Evolutionary conservation across 2,797 vertebrate species (phyloP), one percentile per base, ranked within the genome.

Genomic region (Ctenochaetus hawaiiensis): DNA sequence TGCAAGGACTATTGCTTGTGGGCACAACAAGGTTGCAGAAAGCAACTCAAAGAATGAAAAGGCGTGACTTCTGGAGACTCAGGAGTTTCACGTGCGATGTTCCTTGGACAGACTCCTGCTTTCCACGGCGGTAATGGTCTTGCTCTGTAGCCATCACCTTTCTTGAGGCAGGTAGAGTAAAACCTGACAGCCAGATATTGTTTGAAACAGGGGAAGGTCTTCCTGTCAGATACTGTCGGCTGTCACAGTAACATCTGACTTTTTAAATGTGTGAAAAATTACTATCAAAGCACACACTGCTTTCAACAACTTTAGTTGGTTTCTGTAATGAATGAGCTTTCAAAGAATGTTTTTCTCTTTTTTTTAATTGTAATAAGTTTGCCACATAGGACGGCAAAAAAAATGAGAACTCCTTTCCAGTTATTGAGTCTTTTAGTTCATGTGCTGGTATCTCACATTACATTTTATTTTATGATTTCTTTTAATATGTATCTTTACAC

Each of bases 51-150:
- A 75, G 94, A 89, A 88, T 91, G 85, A 92, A 94, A 92, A 95
- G 95, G 95, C 94, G 92, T 92, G 82, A 84, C 92, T 92, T 64
- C 93, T 61, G 37, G 64, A 96, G 93, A 51, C 2, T 78, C 71
- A 4, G 93, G 85, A 88, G 90, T 0, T 66, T 67, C 87, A 92
- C 85, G 95, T 96, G 95, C 94, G 95, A 96, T 96, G 88, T 93
- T 94, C 94, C 81, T 93, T 87, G 91, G 58, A 96, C 93, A 95
- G 4, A 12, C 0, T 8, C 93, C 94, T 94, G 94, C 90, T 82
- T 93, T 81, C 91, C 94, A 93, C 94, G 93, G 94, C 1, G 94
- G 93, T 88, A 85, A 59, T 37, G 83, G 81, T 6, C 74, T 48
- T 1, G 0, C 0, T 11, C 37, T 1, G 68, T 95, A 63, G 80